A percentile compares a stretch with the other conserved stretches of the same genome.
phyloP scores from a whole-genome alignment of 2,797 vertebrate genomes.

The Champsocephalus esox region DNA sequence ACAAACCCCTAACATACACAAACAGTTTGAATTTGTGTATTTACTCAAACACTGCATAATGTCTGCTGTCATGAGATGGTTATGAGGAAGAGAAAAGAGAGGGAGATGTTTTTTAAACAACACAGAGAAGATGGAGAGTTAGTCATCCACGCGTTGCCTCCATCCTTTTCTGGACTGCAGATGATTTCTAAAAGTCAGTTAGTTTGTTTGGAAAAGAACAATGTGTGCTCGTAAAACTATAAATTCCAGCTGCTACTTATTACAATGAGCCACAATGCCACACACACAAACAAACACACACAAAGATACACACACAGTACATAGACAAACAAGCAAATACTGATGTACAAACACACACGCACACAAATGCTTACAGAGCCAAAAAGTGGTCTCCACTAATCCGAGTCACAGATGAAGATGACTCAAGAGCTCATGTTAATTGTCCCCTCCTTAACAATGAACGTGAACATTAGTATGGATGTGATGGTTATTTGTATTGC shows the following conservation, averaged over 20 bases:
- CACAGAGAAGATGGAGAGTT: constrained; percentile 51
- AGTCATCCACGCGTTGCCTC: constrained; percentile 55
- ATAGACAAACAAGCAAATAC: constrained; percentile 11
- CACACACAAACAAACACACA: constrained; percentile 45
- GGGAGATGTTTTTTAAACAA: constrained; percentile 64
- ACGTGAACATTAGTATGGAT: background rate
- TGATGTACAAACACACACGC: constrained; percentile 24
- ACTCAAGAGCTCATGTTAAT: no score
- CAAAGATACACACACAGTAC: constrained; percentile 10
- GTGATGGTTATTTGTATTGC: constrained; percentile 31
- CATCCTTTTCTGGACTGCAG: constrained; percentile 65
- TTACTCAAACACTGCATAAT: constrained; percentile 22
- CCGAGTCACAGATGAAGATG: constrained; percentile 12
- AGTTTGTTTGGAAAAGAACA: constrained; percentile 73
- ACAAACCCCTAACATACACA: constrained; percentile 2
- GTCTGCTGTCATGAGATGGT: constrained; percentile 36
- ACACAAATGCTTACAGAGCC: background rate
- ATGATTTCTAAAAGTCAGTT: constrained; percentile 72
- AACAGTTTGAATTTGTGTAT: constrained; percentile 20
- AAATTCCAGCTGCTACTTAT: constrained; percentile 76
- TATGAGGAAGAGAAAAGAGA: constrained; percentile 30
- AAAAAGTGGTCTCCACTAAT: background rate
- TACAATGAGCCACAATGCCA: constrained; percentile 64
- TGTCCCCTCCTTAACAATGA: no score
- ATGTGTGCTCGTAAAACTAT: constrained; percentile 57